A percentile compares a stretch with the other conserved stretches of the same genome.
phyloP scores from a whole-genome alignment of 2,797 vertebrate genomes.

The Macropus fuliginosus region DNA sequence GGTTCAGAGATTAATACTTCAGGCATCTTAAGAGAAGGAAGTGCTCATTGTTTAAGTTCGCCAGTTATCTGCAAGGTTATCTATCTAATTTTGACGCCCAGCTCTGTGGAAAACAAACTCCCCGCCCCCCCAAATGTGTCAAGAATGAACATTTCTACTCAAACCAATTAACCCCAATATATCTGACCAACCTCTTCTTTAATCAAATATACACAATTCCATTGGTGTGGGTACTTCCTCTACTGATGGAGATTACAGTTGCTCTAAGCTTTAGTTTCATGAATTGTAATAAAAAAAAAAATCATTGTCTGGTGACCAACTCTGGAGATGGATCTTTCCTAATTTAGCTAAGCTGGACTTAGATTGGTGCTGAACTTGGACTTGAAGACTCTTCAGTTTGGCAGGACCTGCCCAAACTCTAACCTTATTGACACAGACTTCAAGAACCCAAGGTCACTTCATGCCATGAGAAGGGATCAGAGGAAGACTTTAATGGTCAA shows the following conservation, averaged over 20 bases:
- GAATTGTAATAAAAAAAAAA: not conserved
- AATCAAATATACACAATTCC: not conserved
- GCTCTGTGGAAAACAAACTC: not conserved
- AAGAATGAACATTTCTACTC: conserved; percentile 21
- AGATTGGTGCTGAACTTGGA: not conserved
- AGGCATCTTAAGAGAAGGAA: not conserved
- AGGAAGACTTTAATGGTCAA: not conserved
- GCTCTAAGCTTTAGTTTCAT: not conserved
- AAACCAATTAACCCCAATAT: conserved; percentile 20
- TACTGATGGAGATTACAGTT: not conserved
- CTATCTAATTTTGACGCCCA: not conserved
- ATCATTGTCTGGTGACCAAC: not conserved
- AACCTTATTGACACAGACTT: not conserved
- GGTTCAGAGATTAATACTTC: not conserved
- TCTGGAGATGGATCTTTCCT: not conserved
- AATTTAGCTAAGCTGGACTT: not conserved
- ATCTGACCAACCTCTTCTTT: not conserved
- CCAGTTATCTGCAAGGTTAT: not conserved
- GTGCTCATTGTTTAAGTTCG: not conserved
- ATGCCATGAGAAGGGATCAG: not conserved
- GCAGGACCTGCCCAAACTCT: not conserved
- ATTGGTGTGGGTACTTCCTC: not conserved
- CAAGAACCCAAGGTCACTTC: not conserved
- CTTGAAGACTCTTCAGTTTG: not conserved
- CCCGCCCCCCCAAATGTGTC: conserved; percentile 27